phyloP scores from a whole-genome alignment of 2,888 invertebrate genomes.

The Autographa gamma region DNA sequence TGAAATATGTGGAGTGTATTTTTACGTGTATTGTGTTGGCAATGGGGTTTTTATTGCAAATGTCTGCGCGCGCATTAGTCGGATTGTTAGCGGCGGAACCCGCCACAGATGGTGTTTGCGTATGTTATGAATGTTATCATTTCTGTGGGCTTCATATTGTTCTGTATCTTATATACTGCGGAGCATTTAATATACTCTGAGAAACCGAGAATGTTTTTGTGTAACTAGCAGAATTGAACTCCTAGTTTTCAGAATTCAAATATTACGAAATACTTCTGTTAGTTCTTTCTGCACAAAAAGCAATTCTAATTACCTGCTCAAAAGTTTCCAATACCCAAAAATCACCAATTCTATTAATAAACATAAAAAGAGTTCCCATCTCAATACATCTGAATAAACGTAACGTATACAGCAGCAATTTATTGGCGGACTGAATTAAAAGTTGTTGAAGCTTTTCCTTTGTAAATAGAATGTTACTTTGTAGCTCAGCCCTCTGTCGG shows the following conservation, averaged over 20 bases:
- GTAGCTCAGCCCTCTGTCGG: slow-evolving; percentile 29
- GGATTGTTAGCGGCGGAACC: slow-evolving; percentile 72
- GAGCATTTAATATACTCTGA: not conserved
- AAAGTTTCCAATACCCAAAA: not conserved
- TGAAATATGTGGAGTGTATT: slow-evolving; percentile 62
- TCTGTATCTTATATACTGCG: slow-evolving; percentile 19
- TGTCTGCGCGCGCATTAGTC: slow-evolving; percentile 77
- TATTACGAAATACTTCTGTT: too few relatives aligned
- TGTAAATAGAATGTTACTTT: slow-evolving; percentile 32
- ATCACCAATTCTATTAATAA: not conserved
- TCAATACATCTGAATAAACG: slow-evolving; percentile 21
- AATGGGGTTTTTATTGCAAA: slow-evolving; percentile 79
- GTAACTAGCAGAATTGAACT: not conserved
- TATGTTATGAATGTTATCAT: slow-evolving; percentile 69
- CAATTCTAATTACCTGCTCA: not conserved
- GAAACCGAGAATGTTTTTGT: not conserved
- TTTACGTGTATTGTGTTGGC: slow-evolving; percentile 67
- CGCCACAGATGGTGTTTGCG: slow-evolving; percentile 76
- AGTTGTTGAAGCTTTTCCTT: slow-evolving; percentile 27
- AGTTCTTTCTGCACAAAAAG: not conserved
- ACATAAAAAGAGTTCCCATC: not conserved
- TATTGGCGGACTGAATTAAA: slow-evolving; percentile 32
- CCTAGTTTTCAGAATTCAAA: not conserved
- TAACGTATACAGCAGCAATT: slow-evolving; percentile 14
- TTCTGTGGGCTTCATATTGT: slow-evolving; percentile 57